These are phyloP conservation scores for Nowickia ferox DNA, from an alignment of 2,888 invertebrate genomes.

Conservation along the genomic window DNA sequence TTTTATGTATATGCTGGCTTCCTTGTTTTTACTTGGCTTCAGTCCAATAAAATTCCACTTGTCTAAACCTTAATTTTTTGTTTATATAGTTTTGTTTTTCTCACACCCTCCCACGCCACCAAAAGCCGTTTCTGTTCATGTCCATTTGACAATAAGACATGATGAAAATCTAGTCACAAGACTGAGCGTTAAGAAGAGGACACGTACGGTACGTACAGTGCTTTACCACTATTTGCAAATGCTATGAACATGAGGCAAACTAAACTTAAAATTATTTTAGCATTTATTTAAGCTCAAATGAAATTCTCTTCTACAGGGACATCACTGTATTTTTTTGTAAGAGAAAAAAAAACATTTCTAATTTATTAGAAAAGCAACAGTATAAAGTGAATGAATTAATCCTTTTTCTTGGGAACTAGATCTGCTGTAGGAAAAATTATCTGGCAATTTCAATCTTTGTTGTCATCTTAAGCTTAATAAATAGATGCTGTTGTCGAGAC, in stretches of 20 bases:
- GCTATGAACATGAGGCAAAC: not conserved
- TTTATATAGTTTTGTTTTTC: not conserved
- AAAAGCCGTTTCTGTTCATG: constrained; percentile 28
- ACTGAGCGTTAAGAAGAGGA: constrained; percentile 5
- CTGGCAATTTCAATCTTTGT: too few relatives aligned
- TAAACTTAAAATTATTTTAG: not conserved
- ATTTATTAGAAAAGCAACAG: constrained; percentile 35
- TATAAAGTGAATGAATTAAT: constrained; percentile 27
- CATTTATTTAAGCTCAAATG: not conserved
- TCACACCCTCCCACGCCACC: constrained; percentile 34
- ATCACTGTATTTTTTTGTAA: not conserved
- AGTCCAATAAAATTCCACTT: constrained; percentile 71
- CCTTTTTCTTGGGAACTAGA: not conserved
- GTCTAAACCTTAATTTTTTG: constrained; percentile 66
- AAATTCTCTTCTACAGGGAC: not conserved
- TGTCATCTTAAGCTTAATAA: too few relatives aligned
- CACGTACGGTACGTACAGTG: not conserved
- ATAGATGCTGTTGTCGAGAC: too few relatives aligned
- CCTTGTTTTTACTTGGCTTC: constrained; percentile 60
- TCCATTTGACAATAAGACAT: constrained; percentile 54
- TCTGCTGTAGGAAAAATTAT: too few relatives aligned
- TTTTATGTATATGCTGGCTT: constrained; percentile 10
- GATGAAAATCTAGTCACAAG: constrained; percentile 53
- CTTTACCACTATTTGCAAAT: not conserved
- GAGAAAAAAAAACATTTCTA: constrained; percentile 16